phyloP scores from a whole-genome alignment of 2,888 invertebrate species.

The Himalopsyche tibetana region DNA sequence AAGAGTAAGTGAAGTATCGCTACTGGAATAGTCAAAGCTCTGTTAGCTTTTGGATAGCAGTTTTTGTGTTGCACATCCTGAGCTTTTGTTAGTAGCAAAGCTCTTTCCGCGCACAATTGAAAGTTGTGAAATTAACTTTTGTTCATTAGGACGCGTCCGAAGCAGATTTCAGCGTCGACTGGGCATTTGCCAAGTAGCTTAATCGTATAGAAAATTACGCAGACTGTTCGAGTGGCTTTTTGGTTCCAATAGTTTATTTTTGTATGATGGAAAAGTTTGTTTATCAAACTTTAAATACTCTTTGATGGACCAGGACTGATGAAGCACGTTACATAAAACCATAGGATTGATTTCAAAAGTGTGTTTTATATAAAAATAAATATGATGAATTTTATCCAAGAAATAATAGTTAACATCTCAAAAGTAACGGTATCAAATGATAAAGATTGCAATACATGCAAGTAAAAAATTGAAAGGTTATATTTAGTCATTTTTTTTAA shows the following conservation, averaged over 20 bases:
- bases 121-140: constrained; percentile 3
- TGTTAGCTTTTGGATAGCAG: background rate
- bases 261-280: background rate
- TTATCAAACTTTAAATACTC: background rate
- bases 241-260: background rate
- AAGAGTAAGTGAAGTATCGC: background rate
- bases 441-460: too few relatives aligned
- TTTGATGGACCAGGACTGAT: too few relatives aligned
- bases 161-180: background rate
- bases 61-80: constrained; percentile 13
- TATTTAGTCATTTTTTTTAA: too few relatives aligned
- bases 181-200: background rate
- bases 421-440: too few relatives aligned
- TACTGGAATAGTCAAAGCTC: background rate
- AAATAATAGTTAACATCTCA: too few relatives aligned
- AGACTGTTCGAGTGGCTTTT: background rate
- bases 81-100: constrained; percentile 9
- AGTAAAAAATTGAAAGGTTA: too few relatives aligned
- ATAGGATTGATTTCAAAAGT: too few relatives aligned
- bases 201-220: background rate
- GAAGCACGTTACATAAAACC: too few relatives aligned
- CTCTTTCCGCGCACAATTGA: background rate
- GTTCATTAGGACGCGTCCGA: constrained; percentile 20
- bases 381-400: too few relatives aligned
- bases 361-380: too few relatives aligned